phyloP scores from a whole-genome alignment of 2,888 invertebrate genomes.

The Melieria omissa region DNA sequence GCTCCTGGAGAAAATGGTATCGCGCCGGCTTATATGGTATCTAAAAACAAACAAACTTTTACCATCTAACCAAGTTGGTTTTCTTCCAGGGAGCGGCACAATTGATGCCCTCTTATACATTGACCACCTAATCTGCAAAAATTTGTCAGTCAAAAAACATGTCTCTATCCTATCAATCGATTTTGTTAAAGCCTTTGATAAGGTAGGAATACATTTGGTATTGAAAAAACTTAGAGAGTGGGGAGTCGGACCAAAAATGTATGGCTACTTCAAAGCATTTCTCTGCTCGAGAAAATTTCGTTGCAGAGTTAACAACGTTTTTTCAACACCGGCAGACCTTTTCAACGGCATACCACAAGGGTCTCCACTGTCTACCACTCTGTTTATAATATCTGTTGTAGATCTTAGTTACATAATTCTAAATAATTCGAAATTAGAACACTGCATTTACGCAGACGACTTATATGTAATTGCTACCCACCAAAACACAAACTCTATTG shows the following conservation, averaged over 20 bases:
- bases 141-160: slow-evolving; percentile 33
- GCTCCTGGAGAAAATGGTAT: slow-evolving; percentile 26
- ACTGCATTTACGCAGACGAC: slow-evolving; percentile 6
- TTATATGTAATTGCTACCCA: background rate
- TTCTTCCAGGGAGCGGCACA: slow-evolving; percentile 20
- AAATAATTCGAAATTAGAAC: no score
- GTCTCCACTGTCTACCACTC: no score
- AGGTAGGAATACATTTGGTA: slow-evolving; percentile 20
- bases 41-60: slow-evolving; percentile 19
- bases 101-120: slow-evolving; percentile 18
- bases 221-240: slow-evolving; percentile 22
- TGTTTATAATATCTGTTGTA: no score
- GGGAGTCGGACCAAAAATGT: slow-evolving; percentile 29
- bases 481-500: background rate
- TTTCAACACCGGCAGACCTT: slow-evolving; percentile 24
- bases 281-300: slow-evolving; percentile 36
- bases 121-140: slow-evolving; percentile 12
- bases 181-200: slow-evolving; percentile 29
- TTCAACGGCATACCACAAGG: slow-evolving; percentile 33
- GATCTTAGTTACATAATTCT: no score
- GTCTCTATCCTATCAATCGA: slow-evolving; percentile 26
- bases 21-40: slow-evolving; percentile 51
- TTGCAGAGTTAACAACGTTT: slow-evolving; percentile 13
- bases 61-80: slow-evolving; percentile 23
- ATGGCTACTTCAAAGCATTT: slow-evolving; percentile 31